phyloP scores from a whole-genome alignment of 30 jellyfish, hydroid and myxozoan species.

The Aurelia sp. region DNA sequence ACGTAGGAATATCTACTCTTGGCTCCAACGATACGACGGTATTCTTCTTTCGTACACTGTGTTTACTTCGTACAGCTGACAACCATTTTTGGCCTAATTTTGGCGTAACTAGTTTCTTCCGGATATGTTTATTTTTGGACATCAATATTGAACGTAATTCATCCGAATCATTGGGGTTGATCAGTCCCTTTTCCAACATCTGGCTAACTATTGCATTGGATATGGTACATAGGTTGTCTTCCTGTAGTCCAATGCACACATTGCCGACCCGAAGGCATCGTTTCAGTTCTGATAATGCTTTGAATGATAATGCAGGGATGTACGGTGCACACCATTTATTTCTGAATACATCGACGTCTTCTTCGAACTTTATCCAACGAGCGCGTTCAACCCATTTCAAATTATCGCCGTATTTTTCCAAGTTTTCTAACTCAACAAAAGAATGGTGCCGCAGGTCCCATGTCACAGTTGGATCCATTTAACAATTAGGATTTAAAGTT shows the following conservation, averaged over 20 bases:
- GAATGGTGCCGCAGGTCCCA: conserved; percentile 23
- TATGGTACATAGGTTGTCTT: conserved; percentile 6
- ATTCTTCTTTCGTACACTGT: conserved; percentile 21
- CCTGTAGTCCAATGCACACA: conserved; percentile 55
- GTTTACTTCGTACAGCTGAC: conserved; percentile 7
- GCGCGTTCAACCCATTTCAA: conserved; percentile 75
- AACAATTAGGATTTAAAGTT: no score
- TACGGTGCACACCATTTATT: conserved; percentile 87
- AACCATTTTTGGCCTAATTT: conserved; percentile 46
- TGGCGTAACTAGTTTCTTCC: conserved; percentile 39
- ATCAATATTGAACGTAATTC: conserved; percentile 19
- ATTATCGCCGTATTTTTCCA: conserved; percentile 23
- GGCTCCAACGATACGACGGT: conserved; percentile 20
- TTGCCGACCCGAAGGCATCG: conserved; percentile 42
- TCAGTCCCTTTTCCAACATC: conserved; percentile 26
- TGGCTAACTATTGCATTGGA: conserved; percentile 41
- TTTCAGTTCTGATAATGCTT: conserved; percentile 66
- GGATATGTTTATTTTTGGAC: conserved; percentile 72
- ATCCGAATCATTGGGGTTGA: conserved; percentile 14
- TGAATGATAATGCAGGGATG: conserved; percentile 67
- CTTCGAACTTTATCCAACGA: conserved; percentile 91
- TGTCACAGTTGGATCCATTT: no score
- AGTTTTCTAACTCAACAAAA: conserved; percentile 65
- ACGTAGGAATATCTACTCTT: conserved; percentile 4
- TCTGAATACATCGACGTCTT: conserved; percentile 76